Evolutionary conservation across 2,888 invertebrate genomes (phyloP).

Genomic region (Ischnura elegans): DNA sequence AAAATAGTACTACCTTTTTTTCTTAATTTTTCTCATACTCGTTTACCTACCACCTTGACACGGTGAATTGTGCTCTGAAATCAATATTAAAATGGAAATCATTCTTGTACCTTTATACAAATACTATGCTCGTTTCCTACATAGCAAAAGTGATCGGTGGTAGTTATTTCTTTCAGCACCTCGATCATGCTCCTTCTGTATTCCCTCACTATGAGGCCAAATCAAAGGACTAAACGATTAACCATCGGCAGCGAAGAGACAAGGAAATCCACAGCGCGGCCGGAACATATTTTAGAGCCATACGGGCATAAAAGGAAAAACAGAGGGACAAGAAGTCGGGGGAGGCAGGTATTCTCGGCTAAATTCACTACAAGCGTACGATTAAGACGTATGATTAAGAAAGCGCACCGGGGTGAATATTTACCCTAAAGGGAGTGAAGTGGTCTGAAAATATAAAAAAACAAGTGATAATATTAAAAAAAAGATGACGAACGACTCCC

Average conservation of each 20-base stretch:
- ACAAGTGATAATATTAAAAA: too few relatives aligned
- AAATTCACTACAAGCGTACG: constrained; percentile 11
- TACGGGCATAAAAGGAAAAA: constrained; percentile 4
- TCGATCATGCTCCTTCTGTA: too few relatives aligned
- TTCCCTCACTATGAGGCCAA: too few relatives aligned
- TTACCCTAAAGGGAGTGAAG: constrained; percentile 55
- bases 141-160: too few relatives aligned
- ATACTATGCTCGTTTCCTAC: too few relatives aligned
- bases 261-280: background rate
- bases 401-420: constrained; percentile 64
- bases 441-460: constrained; percentile 59
- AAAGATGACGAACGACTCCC: background rate
- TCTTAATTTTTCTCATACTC: too few relatives aligned
- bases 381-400: constrained; percentile 59
- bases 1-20: too few relatives aligned
- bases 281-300: background rate
- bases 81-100: too few relatives aligned
- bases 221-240: constrained; percentile 44
- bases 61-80: too few relatives aligned
- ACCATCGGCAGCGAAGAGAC: background rate
- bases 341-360: background rate
- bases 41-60: too few relatives aligned
- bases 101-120: too few relatives aligned
- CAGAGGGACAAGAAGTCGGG: background rate
- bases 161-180: too few relatives aligned